Evolutionary conservation across 2,888 invertebrate species (phyloP), one percentile per base, ranked within the genome.

Genomic region (Alsophila aescularia): DNA sequence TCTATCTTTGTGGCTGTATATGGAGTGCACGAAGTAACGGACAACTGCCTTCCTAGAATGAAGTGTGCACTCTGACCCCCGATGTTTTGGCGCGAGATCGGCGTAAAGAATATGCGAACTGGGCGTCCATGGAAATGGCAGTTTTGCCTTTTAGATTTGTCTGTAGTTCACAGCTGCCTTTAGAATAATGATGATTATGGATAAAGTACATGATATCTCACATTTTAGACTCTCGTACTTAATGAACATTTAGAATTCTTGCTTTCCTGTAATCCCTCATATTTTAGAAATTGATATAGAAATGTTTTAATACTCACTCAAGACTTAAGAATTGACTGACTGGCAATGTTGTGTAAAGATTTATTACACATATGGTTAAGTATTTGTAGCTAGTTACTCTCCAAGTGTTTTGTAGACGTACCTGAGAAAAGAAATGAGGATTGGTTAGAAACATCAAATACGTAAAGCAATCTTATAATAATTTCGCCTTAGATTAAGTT

Each of bases 1-100:
- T 75, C 79, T 81, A 86, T 86, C 85, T 79, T 71, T 68, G 71
- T 73, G 63, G 72, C 83, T 82, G 75, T 78, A 85, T 86, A 85
- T 84, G 85, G 86, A 82, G 80, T 75, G 79, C 83, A 79, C 81
- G 79, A 79, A 72, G 69, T 83, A 84, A 83, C 84, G 83, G 84
- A 68, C 55, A 50, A 56, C 72, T 74, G 60, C 64, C 67, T 75
- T 73, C 76, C 68, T 62, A 73, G 75, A 80, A 79, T 79, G 81
- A 83, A 76, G 73, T 55, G 71, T 72, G 74, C 73, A 69, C 71
- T 76, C 58, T 77, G 81, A 80, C 77, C 83, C 71, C 53, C 62
- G 69, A 68, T 72, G 72, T 79, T 82, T 77, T 70, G 77, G 74
- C 61, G 70, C 65, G 66, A 74, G 77, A 78, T 75, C 70, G 66